Percentiles rank a stretch among this genome's conserved stretches.
phyloP scores from a whole-genome alignment of 2,797 vertebrate species.

The Megaceryle alcyon region DNA sequence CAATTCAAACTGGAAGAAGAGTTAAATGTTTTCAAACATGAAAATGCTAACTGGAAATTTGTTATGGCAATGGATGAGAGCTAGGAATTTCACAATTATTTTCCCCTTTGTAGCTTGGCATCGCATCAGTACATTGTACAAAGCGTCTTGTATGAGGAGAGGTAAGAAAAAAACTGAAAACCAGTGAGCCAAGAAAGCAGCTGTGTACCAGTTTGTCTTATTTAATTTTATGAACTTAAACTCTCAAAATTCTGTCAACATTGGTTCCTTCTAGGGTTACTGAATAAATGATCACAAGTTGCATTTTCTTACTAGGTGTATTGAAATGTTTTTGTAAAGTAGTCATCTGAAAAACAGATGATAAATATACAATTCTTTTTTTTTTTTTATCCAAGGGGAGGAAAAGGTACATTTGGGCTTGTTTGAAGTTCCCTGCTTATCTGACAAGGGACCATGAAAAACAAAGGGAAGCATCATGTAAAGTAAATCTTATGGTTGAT shows the following conservation, averaged over 20 bases:
- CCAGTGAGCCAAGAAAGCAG: neutral
- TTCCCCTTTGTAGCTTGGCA: neutral
- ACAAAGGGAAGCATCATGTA: neutral
- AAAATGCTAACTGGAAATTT: neutral
- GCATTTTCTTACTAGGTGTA: neutral
- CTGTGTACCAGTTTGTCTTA: neutral
- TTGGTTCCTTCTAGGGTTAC: neutral
- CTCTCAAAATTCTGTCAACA: neutral
- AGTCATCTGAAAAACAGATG: slow-evolving; percentile 42
- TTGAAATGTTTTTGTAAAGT: slow-evolving; percentile 4
- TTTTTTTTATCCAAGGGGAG: neutral
- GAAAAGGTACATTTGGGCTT: neutral
- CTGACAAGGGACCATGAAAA: neutral
- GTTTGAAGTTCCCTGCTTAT: neutral
- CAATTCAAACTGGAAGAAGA: neutral
- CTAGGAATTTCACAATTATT: neutral
- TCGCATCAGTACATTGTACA: neutral
- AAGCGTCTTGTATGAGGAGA: neutral
- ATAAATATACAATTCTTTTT: neutral
- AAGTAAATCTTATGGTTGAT: slow-evolving; percentile 23
- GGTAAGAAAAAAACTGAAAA: neutral
- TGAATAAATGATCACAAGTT: slow-evolving; percentile 2
- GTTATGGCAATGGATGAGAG: neutral
- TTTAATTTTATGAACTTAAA: neutral
- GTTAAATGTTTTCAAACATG: neutral